Percentiles rank a stretch among this genome's conserved stretches.
Conservation (phyloP, 2,113 vertebrate genomes). For the Tragelaphus imberbis region DNA sequence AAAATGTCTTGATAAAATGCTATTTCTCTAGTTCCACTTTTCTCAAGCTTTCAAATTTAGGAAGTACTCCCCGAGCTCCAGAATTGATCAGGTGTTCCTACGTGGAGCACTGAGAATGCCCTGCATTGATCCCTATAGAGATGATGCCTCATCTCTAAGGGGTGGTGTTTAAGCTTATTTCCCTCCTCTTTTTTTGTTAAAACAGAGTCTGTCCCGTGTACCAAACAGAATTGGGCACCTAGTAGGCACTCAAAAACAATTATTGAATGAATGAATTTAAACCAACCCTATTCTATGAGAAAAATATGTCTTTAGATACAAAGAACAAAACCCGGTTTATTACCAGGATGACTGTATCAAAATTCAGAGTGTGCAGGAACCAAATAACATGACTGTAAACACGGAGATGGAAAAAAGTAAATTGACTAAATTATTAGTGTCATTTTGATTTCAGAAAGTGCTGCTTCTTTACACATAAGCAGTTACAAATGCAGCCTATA, state of each 20-base stretch:
- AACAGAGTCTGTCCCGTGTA: rapidly evolving
- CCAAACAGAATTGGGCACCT: not conserved
- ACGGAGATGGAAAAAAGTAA: constrained; percentile 22
- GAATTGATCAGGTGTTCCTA: too few species aligned
- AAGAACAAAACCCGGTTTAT: not conserved
- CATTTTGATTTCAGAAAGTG: constrained; percentile 61
- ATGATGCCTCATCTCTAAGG: not conserved
- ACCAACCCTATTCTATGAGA: not conserved
- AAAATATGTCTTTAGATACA: not conserved
- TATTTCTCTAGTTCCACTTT: not conserved
- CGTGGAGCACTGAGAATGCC: rapidly evolving
- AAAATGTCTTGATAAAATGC: not conserved
- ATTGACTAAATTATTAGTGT: constrained; percentile 69
- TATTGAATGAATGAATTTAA: not conserved
- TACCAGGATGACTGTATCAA: not conserved
- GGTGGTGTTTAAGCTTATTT: too few species aligned
- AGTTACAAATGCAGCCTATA: constrained; percentile 47
- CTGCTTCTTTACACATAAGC: constrained; percentile 64
- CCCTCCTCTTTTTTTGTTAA: not conserved
- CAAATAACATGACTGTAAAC: constrained; percentile 50
- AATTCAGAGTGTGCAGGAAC: constrained; percentile 18
- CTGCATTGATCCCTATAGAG: rapidly evolving
- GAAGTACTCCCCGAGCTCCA: not conserved
- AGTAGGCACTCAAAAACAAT: not conserved
- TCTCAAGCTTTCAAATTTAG: not conserved